These are phyloP conservation scores for Champsocephalus gunnari DNA, from an alignment of 2,797 vertebrate genomes.

Conservation along the genomic window DNA sequence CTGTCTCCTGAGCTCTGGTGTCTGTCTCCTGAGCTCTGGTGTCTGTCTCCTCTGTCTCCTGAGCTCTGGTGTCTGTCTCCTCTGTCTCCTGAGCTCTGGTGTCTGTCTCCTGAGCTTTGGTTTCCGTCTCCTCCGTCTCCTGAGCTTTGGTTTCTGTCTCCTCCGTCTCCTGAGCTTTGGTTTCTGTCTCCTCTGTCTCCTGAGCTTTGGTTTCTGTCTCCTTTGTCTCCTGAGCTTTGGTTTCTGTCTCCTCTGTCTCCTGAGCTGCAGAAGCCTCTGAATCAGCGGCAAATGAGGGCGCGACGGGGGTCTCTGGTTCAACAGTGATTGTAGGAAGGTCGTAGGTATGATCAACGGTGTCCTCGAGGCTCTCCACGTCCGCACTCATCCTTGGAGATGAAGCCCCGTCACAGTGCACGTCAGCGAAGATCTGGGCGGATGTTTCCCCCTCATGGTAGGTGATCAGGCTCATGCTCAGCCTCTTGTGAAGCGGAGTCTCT, in stretches of 20 bases:
- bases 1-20: too few relatives aligned
- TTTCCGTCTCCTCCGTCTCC: not conserved
- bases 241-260: conserved; percentile 19
- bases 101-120: conserved; percentile 9
- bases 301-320: conserved; percentile 36
- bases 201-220: conserved; percentile 18
- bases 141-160: not conserved
- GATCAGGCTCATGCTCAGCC: conserved; percentile 85
- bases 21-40: not conserved
- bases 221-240: conserved; percentile 20
- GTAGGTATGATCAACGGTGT: conserved; percentile 60
- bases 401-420: conserved; percentile 62
- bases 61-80: not conserved
- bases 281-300: not conserved
- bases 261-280: conserved; percentile 1
- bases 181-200: too few relatives aligned
- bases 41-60: too few relatives aligned
- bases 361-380: not conserved
- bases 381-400: conserved; percentile 30
- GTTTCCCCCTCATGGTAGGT: conserved; percentile 79
- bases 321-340: conserved; percentile 46
- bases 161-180: conserved; percentile 16
- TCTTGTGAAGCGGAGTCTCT: conserved; percentile 78
- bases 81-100: conserved; percentile 6
- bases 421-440: conserved; percentile 64